Evolutionary conservation across 2,113 vertebrate genomes (phyloP), one percentile per base, ranked within the genome.

Genomic region (Python bivittatus): DNA sequence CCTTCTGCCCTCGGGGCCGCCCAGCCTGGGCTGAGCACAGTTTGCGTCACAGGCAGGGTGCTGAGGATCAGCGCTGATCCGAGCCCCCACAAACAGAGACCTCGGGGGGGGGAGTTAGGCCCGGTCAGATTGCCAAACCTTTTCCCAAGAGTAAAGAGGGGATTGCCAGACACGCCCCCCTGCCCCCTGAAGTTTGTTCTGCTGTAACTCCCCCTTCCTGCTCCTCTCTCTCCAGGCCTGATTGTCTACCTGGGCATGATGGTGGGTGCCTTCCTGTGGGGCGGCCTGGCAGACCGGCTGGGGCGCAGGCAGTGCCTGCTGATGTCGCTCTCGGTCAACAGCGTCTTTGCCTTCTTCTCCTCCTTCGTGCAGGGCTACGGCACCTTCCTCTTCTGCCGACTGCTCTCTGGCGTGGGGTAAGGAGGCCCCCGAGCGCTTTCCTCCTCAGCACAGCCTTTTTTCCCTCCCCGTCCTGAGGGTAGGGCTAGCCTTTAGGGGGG

Each of bases 211-310:
- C 13, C n/a, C 27, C 23, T 61, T 42, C 38, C 10, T 20, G 1
- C 57, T 4, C 23, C 48, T n/a, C 5, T 72, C 48, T 48, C 87
- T 85, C 7, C 97, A 99, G 99, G 99, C 90, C 97, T 99, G 91
- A 99, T 99, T 10, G 99, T 99, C 84, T 99, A 99, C 96, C 96
- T 99, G 97, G 99, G 99, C 86, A 99, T 99, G 99, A 99, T 99
- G 99, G 99, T 99, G 89, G 99, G 99, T 0, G 99, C 99, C 11
- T 99, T 99, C 94, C 96, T 99, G 92, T 99, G 99, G 99, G 99
- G 99, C 0, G 98, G 99, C 52, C 97, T 99, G 97, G 99, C 99
- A 0, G 99, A 99, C 95, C 98, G 99, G 53, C 98, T 99, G 17
- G 99, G 99, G 48, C 98, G 99, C 33, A 96, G 98, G 90, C 99